Base-by-base conservation (phyloP, 2,797 vertebrate genomes). In the Erpetoichthys calabaricus region DNA sequence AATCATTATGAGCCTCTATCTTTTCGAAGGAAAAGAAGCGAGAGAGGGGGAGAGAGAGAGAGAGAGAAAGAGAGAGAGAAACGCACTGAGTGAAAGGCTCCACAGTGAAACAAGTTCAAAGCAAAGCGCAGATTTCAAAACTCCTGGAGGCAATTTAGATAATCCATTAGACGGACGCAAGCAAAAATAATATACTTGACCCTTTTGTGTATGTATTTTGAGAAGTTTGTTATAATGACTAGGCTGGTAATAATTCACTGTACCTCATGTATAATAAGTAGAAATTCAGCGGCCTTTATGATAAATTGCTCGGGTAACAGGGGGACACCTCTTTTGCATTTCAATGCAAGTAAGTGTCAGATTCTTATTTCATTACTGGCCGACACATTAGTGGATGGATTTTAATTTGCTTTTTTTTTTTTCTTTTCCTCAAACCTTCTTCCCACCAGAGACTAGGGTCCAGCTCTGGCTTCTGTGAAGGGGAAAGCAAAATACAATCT, bases 251-350 rank as follows among this genome's bases (percentile, higher is more conserved):
- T 91, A 90, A 90, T 88, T 92, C 87, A 88, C 85, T 76, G 77
- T 70, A 84, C 83, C 88, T 92, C 88, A 90, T 91, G 90, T 92
- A 89, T 92, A 91, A 89, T 92, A 91, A 91, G 84, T 82, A 89
- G 87, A 85, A 89, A 81, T 75, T 80, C 79, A 68, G 79, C 54
- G 67, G 83, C 84, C 85, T 88, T 89, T 88, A 90, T 92, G 90
- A 94, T 92, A 83, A 92, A 94, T 92, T 90, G 90, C 90, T 74
- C 68, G 80, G 81, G 87, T 90, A 94, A 86, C 75, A 65, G 79
- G 80, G 85, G 84, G 87, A 90, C 89, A 88, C 85, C 88, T 90
- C 85, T 84, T 92, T 94, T 91, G 90, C 91, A 94, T 92, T 92
- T 91, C 89, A 94, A 91, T 91, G 80, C 81, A 65, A 69, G 81